Base-by-base conservation (phyloP, 2,888 invertebrate genomes). In the Mesorhabditis belari region DNA sequence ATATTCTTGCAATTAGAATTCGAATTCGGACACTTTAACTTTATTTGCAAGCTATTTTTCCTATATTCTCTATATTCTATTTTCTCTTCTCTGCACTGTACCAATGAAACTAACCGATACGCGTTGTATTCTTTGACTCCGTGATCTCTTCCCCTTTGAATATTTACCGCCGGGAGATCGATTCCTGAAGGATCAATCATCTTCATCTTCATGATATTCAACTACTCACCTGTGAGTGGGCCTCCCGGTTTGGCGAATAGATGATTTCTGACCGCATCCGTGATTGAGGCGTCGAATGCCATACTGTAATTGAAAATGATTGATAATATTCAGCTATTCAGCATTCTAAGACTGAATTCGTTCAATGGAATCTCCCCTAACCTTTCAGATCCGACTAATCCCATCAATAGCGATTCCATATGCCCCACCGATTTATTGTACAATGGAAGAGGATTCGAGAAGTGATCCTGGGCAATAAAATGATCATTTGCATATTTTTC, bases 81-180 rank as follows among this genome's bases (percentile, higher is more conserved):
- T 51, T 51, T 19, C 17, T 51, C 51, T 21, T 49, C 44, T 57
- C 17, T 2, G 57, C 26, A 9, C 23, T 19, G 12, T 21, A 25
- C 21, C 52, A 26, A 23, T 26, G 25, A 24, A 5, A 27, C 12
- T 12, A 59, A 70, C 65, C 79, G 65, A 57, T 80, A 92, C 0
- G 86, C 81, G 0, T 88, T 88, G 79, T 91, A 92, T 0, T 89
- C 85, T 0, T 90, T 88, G 0, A 91, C 85, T 0, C 92, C 92
- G 79, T 92, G 92, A 80, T 92, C 92, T 28, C 92, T 85, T 0
- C 90, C 92, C 58, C 89, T 83, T 81, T 92, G 91, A 19, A 94
- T 86, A 79, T 94, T 94, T 23, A 94, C 84, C 0, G 93, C 89
- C n/a, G 92, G 87, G 58, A 94, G 85, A 83, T 94, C 94, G 62